Evolutionary conservation across 2,888 invertebrate genomes (phyloP), one percentile per base, ranked within the genome.

Genomic region (Nesidiocoris tenuis): DNA sequence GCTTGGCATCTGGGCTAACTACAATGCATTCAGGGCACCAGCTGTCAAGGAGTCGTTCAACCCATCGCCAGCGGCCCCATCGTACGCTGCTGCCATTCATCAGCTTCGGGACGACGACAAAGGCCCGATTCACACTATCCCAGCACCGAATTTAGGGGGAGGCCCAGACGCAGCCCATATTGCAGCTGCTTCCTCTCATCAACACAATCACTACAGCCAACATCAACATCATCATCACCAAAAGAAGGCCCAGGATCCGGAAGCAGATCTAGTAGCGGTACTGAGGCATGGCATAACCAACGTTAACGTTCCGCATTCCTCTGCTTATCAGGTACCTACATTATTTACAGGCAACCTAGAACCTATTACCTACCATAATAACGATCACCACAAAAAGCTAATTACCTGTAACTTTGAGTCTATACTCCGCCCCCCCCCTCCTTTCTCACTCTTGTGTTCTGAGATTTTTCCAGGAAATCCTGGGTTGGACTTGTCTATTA

Each of bases 81-180:
- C 57, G 2, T 24, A 55, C 16, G 18, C 25, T 39, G 24, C 65
- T 1, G 22, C 56, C 16, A 2, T 21, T 16, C 77, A 77, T 5
- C 71, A 70, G 21, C 23, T 79, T 5, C 71, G 61, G 39, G 77
- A 79, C 39, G 80, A 81, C 76, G 84, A 85, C 77, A 87, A 88
- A 82, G 92, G 91, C 80, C 93, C 93, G 1, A 93, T 94, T 82
- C 93, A 93, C 84, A 93, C 93, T 9, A 92, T 94, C 79, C 93
- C 93, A 82, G 93, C 94, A 22, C 94, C 94, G 7, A 93, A 93
- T 85, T 85, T 94, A 67, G 90, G 90, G 16, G 72, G 72, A 1
- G 72, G 72, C 5, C 72, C 72, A 12, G 72, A 72, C 39, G 70
- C 70, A 1, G 70, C 59, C 9, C 70, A 70, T 59, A 22, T 70